Evolutionary conservation across 2,113 vertebrate genomes (phyloP), one percentile per base, ranked within the genome.

Genomic region (Trichechus manatus): DNA sequence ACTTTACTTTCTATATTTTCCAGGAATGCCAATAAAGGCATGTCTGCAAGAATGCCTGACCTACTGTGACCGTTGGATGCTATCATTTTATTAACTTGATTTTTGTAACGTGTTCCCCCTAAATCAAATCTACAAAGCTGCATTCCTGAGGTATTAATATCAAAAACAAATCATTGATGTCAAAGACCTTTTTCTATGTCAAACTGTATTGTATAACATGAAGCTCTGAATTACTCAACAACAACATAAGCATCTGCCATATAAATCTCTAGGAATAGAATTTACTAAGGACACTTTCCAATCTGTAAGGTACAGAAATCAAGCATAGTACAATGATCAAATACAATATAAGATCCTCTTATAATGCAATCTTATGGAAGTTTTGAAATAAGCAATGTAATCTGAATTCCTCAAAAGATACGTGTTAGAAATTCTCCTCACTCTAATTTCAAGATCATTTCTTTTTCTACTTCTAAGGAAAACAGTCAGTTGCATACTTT

Each of bases 211-310:
- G 20, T 56, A 17, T 23, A 91, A 64, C 63, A 27, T 61, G 44
- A 93, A 85, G 27, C 95, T 97, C 64, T 89, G 64, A 94, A 81
- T 96, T 56, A 10, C 4, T 88, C 42, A 63, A 39, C 11, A n/a
- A n/a, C 0, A 84, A 10, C 29, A 84, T 87, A 77, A 63, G 88
- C 33, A 70, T 70, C 66, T 33, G 56, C 22, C 7, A 33, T 66
- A 9, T 59, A 44, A 70, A 68, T 70, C 20, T 85, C 44, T 63
- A 92, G 63, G 13, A 80, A 33, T 64, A 82, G 44, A 10, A 83
- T 61, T 92, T 74, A 84, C 31, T 68, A 56, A 94, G 8, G n/a
- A 81, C 20, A 83, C 17, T 64, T 36, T 80, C 33, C 50, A 89
- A 14, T 44, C 31, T 70, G 50, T 80, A 64, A 89, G 74, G 14